Evolutionary conservation across 1,140 invertebrate species (phyloP).

Genomic region (Macrostomum lignano): DNA sequence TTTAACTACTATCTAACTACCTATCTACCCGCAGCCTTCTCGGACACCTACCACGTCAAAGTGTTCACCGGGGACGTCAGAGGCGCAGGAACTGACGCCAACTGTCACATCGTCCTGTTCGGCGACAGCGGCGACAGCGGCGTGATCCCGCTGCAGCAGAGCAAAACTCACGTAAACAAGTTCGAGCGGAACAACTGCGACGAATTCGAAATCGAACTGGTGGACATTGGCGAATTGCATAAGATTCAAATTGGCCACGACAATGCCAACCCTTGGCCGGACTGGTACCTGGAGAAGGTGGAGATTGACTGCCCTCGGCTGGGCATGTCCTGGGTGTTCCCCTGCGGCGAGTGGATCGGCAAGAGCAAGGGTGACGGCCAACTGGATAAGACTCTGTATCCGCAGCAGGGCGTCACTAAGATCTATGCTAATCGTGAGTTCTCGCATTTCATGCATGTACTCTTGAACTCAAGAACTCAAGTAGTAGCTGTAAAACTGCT

Average conservation of each 20-base stretch:
- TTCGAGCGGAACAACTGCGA: constrained; percentile 8
- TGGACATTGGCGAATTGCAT: constrained; percentile 23
- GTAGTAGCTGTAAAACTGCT: no score
- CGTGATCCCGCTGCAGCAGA: constrained; percentile 5
- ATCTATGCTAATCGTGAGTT: no score
- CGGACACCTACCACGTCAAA: constrained; percentile 19
- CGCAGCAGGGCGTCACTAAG: no score
- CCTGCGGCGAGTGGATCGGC: constrained; percentile 21
- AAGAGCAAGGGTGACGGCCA: constrained; percentile 19
- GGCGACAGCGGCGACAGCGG: constrained; percentile 22
- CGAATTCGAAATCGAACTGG: constrained; percentile 13
- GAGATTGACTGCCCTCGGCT: constrained; percentile 11
- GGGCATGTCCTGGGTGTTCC: constrained; percentile 21
- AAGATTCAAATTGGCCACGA: constrained; percentile 21
- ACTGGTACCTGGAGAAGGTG: constrained; percentile 24
- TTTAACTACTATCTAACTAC: no score
- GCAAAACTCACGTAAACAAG: constrained; percentile 6
- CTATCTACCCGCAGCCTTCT: no score
- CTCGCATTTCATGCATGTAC: no score
- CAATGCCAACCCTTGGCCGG: constrained; percentile 14
- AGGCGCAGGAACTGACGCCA: constrained; percentile 28
- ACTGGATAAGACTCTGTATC: constrained; percentile 17
- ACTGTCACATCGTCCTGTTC: constrained; percentile 25
- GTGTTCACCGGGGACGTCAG: constrained; percentile 26
- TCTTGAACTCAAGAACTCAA: no score